Conservation (phyloP, 2,888 invertebrate genomes). For the Eudemis profundana region DNA sequence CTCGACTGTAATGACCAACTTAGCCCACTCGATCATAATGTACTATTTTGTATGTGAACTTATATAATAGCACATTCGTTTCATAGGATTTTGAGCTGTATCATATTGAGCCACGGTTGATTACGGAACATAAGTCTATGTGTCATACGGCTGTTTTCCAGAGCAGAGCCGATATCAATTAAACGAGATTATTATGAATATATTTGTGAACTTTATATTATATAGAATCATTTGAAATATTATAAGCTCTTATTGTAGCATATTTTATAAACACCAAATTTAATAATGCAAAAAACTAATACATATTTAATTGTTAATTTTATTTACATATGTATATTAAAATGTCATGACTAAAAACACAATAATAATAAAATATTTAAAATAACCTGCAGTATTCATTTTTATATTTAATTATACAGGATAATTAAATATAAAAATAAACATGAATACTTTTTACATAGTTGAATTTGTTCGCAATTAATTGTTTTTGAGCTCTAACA, state of each 20-base stretch:
- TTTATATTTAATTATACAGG: too few relatives aligned
- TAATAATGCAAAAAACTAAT: neutral
- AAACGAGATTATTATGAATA: too few relatives aligned
- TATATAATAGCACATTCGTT: neutral
- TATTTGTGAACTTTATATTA: too few relatives aligned
- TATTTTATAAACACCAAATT: neutral
- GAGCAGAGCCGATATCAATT: too few relatives aligned
- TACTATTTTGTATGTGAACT: neutral
- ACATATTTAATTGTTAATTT: neutral
- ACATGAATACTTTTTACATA: neutral
- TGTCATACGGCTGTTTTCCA: neutral
- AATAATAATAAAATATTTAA: constrained; percentile 10
- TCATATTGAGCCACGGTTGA: constrained; percentile 8
- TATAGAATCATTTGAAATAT: too few relatives aligned
- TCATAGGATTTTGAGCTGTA: neutral
- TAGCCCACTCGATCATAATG: too few relatives aligned
- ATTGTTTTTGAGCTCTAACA: neutral
- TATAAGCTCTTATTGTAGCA: neutral
- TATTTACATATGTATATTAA: neutral
- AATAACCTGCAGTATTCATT: constrained; percentile 3
- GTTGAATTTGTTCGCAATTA: constrained; percentile 1
- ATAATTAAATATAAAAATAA: neutral
- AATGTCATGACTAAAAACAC: neutral
- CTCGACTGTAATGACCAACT: too few relatives aligned
- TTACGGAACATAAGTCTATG: neutral